Percentiles rank a stretch among this genome's conserved stretches.
Evolutionary conservation across 1,140 invertebrate species (phyloP).

Genomic region (Bacillus rossius): DNA sequence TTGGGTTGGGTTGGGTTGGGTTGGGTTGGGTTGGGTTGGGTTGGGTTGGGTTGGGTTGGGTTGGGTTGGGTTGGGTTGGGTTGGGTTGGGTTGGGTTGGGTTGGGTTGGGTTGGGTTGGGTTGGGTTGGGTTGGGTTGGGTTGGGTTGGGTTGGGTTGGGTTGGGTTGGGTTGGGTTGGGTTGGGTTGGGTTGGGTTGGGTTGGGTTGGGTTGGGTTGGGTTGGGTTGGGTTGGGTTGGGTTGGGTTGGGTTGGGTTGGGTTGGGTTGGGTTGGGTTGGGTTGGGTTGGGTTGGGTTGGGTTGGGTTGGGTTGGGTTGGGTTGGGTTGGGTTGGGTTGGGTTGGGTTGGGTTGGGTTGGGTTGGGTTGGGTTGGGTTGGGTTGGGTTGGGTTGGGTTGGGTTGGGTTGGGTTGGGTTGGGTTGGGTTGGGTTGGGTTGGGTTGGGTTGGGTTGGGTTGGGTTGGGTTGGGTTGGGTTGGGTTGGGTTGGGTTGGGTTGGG

Average conservation of each 20-base stretch:
- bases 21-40: neutral
- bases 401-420: slow-evolving; percentile 21
- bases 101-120: neutral
- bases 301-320: neutral
- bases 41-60: neutral
- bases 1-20: slow-evolving; percentile 5
- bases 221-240: no score
- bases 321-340: slow-evolving; percentile 4
- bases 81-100: neutral
- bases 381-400: slow-evolving; percentile 19
- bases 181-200: neutral
- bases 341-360: slow-evolving; percentile 19
- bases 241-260: neutral
- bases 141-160: neutral
- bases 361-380: slow-evolving; percentile 21
- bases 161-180: neutral
- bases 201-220: no score
- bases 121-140: neutral
- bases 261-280: neutral
- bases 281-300: neutral
- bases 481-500: slow-evolving; percentile 21
- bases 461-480: slow-evolving; percentile 18
- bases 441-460: slow-evolving; percentile 20
- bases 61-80: neutral
- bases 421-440: slow-evolving; percentile 21